Percentiles rank a stretch among this genome's conserved stretches.
Evolutionary conservation across 2,113 vertebrate species (phyloP).

Genomic region (Pampusana beccarii): DNA sequence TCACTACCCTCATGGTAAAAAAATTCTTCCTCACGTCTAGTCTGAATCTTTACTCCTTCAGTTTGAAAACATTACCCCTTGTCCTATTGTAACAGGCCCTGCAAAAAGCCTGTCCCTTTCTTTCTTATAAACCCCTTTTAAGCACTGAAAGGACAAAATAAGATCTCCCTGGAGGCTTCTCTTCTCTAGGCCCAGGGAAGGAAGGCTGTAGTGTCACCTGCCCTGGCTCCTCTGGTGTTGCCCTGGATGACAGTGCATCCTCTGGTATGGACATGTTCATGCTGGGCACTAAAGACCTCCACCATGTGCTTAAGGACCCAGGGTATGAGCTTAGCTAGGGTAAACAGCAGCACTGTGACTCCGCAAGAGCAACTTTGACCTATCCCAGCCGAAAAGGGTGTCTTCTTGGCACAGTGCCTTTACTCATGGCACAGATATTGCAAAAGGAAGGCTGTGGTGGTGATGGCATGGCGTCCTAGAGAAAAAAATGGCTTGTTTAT

Average conservation of each 20-base stretch:
- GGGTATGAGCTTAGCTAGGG: background rate
- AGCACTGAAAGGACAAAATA: too few species aligned
- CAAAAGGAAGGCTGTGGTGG: background rate
- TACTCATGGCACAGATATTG: background rate
- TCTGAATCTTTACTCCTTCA: too few species aligned
- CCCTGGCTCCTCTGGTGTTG: rapidly evolving
- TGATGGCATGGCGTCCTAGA: background rate
- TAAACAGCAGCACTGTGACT: rapidly evolving
- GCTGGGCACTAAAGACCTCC: background rate
- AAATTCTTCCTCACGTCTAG: too few species aligned
- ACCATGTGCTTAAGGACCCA: background rate
- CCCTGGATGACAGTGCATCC: background rate
- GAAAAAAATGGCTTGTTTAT: background rate
- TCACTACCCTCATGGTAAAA: too few species aligned
- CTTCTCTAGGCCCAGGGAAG: too few species aligned
- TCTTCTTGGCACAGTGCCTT: background rate
- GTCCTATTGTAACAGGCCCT: too few species aligned
- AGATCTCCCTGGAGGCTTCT: too few species aligned
- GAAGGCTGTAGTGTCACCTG: background rate
- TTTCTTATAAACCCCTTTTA: too few species aligned
- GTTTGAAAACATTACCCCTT: too few species aligned
- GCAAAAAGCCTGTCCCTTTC: too few species aligned
- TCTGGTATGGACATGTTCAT: rapidly evolving
- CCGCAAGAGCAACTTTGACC: rapidly evolving
- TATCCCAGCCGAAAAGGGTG: rapidly evolving